phyloP scores from a whole-genome alignment of 2,888 invertebrate species.

The Aporophyla lueneburgensis region DNA sequence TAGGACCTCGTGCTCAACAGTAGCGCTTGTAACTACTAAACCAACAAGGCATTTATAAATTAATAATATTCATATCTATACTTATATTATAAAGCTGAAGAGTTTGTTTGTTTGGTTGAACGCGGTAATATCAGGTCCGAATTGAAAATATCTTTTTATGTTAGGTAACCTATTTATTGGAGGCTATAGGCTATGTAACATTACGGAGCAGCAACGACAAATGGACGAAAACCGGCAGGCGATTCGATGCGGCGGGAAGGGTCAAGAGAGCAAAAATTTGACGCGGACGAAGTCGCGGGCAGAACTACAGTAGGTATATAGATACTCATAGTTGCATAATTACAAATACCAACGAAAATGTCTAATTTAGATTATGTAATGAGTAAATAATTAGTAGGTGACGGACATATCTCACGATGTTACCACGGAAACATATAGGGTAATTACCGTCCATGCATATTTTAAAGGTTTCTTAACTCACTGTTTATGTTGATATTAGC shows the following conservation, averaged over 20 bases:
- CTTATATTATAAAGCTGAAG: too few species aligned
- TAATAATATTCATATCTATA: neutral
- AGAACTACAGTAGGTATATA: too few species aligned
- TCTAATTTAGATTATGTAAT: slow-evolving; percentile 11
- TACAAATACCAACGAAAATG: slow-evolving; percentile 1
- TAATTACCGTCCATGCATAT: slow-evolving; percentile 50
- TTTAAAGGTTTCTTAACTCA: slow-evolving; percentile 37
- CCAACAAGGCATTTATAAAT: neutral
- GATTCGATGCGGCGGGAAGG: too few species aligned
- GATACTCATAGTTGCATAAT: neutral
- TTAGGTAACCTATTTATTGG: too few species aligned
- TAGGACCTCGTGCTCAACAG: neutral
- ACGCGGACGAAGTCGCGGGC: too few species aligned
- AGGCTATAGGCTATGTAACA: too few species aligned
- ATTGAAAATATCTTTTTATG: too few species aligned
- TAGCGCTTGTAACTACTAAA: neutral
- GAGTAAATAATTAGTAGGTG: slow-evolving; percentile 41
- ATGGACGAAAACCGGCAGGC: too few species aligned
- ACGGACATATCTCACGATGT: neutral
- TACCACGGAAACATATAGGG: slow-evolving; percentile 23
- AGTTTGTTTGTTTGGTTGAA: too few species aligned
- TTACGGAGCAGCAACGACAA: too few species aligned
- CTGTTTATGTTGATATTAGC: slow-evolving; percentile 23
- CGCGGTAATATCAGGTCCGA: too few species aligned
- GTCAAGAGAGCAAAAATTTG: too few species aligned